A percentile compares a stretch with the other conserved stretches of the same genome.
phyloP scores from a whole-genome alignment of 2,797 vertebrate genomes.

The Xenopus petersii region DNA sequence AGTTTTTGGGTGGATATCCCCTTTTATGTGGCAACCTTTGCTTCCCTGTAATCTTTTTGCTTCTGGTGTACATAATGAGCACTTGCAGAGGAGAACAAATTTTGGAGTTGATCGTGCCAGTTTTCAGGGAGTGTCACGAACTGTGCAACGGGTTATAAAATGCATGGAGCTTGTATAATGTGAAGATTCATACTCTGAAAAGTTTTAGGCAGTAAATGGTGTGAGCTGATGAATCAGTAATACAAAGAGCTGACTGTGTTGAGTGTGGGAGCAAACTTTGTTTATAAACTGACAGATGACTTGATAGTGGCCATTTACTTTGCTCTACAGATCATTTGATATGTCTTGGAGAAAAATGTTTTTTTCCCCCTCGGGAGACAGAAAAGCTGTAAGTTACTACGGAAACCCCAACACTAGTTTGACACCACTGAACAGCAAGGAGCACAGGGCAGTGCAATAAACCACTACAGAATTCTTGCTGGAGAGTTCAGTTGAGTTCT shows the following conservation, averaged over 20 bases:
- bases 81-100: neutral
- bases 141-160: neutral
- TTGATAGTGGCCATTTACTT: neutral
- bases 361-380: constrained; percentile 17
- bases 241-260: neutral
- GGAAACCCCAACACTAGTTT: too few relatives aligned
- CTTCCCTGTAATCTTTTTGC: too few relatives aligned
- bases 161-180: neutral
- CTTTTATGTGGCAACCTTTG: too few relatives aligned
- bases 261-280: neutral
- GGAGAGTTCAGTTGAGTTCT: too few relatives aligned
- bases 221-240: neutral
- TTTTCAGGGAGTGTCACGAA: constrained; percentile 4
- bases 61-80: too few relatives aligned
- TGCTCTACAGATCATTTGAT: constrained; percentile 25
- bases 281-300: constrained; percentile 1
- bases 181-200: neutral
- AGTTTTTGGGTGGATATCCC: too few relatives aligned
- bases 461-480: too few relatives aligned
- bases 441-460: too few relatives aligned
- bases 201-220: neutral
- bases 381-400: neutral
- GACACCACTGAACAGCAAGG: too few relatives aligned
- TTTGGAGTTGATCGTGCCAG: neutral
- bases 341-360: neutral